Conservation (phyloP, 2,113 vertebrate genomes). For the Ptilorrhoa leucosticta region DNA sequence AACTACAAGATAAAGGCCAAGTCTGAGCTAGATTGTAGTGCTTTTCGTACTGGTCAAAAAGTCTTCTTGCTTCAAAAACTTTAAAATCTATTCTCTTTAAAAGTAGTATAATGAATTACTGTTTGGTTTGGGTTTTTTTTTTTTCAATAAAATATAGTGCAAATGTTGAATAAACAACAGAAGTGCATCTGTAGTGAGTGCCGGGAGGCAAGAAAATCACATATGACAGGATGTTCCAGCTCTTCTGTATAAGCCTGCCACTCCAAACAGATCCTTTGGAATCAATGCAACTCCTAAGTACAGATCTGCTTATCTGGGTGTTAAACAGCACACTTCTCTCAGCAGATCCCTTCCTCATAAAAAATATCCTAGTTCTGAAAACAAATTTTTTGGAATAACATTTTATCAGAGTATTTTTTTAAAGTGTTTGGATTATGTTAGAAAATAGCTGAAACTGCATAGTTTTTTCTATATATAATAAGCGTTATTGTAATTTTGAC, state of each 20-base stretch:
- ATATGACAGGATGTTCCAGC: not conserved
- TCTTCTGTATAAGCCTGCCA: not conserved
- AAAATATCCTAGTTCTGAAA: not conserved
- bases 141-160: not conserved
- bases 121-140: not conserved
- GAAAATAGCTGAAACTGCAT: not conserved
- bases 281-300: not conserved
- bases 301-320: not conserved
- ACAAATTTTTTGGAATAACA: not conserved
- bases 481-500: not conserved
- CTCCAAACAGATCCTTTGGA: not conserved
- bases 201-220: not conserved
- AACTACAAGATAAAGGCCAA: not conserved
- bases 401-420: not conserved
- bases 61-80: not conserved
- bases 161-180: not conserved
- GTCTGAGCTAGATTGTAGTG: not conserved
- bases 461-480: not conserved
- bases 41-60: not conserved
- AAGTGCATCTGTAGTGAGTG: not conserved
- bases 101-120: not conserved
- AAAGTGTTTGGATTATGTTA: not conserved
- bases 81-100: not conserved
- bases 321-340: not conserved
- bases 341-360: not conserved